phyloP scores from a whole-genome alignment of 2,797 vertebrate genomes.

The Falco columbarius region DNA sequence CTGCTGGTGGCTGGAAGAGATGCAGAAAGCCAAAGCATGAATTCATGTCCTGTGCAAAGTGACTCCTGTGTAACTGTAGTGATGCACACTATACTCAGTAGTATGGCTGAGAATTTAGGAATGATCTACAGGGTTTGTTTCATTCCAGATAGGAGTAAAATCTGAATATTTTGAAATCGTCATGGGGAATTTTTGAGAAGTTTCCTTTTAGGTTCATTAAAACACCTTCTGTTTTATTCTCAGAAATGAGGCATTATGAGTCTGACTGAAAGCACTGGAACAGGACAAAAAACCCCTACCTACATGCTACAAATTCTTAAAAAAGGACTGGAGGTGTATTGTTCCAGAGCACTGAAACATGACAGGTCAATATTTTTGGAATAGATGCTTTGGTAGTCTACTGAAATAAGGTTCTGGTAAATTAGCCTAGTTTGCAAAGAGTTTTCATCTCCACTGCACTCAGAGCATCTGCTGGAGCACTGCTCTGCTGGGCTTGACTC shows the following conservation, averaged over 20 bases:
- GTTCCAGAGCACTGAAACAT: not conserved
- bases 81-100: not conserved
- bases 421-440: not conserved
- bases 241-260: not conserved
- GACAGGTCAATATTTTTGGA: not conserved
- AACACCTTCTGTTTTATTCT: not conserved
- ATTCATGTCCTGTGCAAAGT: not conserved
- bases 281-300: not conserved
- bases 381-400: not conserved
- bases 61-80: not conserved
- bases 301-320: not conserved
- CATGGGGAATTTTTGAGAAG: not conserved
- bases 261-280: not conserved
- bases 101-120: not conserved
- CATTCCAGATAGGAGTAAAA: not conserved
- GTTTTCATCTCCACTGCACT: not conserved
- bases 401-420: not conserved
- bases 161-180: not conserved
- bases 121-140: not conserved
- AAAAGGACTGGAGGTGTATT: not conserved
- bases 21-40: not conserved
- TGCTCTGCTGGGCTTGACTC: not conserved
- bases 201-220: not conserved
- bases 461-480: not conserved
- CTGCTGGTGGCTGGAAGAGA: not conserved